Evolutionary conservation across 2,888 invertebrate species (phyloP).

Genomic region (Nipponacmea schrenckii): DNA sequence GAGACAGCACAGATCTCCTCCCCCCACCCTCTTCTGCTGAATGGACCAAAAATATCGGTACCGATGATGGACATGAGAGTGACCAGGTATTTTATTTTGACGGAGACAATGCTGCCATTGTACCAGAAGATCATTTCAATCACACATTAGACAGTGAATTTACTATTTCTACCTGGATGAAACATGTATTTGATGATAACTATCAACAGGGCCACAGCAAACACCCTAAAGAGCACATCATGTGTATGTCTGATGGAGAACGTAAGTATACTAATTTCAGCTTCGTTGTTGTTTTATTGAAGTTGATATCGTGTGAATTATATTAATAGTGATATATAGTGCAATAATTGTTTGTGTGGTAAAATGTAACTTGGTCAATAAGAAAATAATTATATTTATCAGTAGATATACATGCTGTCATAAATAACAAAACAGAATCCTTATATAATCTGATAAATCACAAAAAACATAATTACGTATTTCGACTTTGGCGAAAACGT

Average conservation of each 20-base stretch:
- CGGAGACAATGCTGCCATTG: slow-evolving; percentile 84
- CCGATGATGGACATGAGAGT: slow-evolving; percentile 84
- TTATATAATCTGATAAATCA: too few species aligned
- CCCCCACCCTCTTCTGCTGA: slow-evolving; percentile 81
- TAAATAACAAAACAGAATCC: too few species aligned
- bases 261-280: slow-evolving; percentile 74
- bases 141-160: slow-evolving; percentile 85
- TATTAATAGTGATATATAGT: not conserved
- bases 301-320: not conserved
- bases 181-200: slow-evolving; percentile 75
- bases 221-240: slow-evolving; percentile 88
- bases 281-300: not conserved
- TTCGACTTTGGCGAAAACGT: too few species aligned
- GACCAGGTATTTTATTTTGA: slow-evolving; percentile 97
- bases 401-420: too few species aligned
- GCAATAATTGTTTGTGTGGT: too few species aligned
- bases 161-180: slow-evolving; percentile 93
- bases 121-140: slow-evolving; percentile 71
- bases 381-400: too few species aligned
- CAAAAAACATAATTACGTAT: too few species aligned
- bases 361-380: too few species aligned
- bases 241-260: slow-evolving; percentile 97
- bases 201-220: slow-evolving; percentile 57
- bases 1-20: slow-evolving; percentile 85
- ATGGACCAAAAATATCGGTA: slow-evolving; percentile 84